Base-by-base conservation (phyloP, 2,888 invertebrate species). In the Sussaba pulchella region DNA sequence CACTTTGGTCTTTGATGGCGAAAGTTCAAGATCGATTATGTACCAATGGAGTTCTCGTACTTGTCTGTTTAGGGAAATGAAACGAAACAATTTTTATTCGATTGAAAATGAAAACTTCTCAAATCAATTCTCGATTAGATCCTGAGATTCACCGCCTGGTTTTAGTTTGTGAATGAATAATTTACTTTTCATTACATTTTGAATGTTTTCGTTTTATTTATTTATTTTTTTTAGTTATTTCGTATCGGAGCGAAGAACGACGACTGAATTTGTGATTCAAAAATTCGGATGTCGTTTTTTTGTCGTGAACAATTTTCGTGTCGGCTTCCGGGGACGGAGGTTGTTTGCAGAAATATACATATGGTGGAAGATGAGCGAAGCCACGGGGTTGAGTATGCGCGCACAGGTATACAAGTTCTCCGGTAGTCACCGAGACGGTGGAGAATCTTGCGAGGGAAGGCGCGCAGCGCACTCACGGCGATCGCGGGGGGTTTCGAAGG, bases 361-460 rank as follows among this genome's bases (percentile, higher is more conserved):
- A 31, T 54, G 39, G 14, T 5, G 24, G 63, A 43, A 24, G 39
- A 36, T 14, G 61, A 61, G 39, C 61, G 61, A 61, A 63, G 50
- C 24, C 19, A 45, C 31, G 26, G 64, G 66, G 31, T 59, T 45
- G 41, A 66, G 24, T 31, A 14, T 31, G 59, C 31, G 26, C 63
- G 50, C 63, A 41, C 26, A 50, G 39, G 61, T 59, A 61, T 52
- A 52, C 64, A 47, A 50, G 71, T 50, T 63, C 45, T 59, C 36
- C 47, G 59, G 64, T 50, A 66, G 45, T 26, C 31, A 63, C 21
- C 41, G 70, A 61, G 77, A 70, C 61, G 82, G 66, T 61, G 66
- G 61, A 67, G 79, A 79, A 81, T 78, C 76, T 70, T 83, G 78
- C 76, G 76, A 82, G 84, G 71, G 78, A 45, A 39, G 73, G 64